Percentiles rank a stretch among this genome's conserved stretches.
Evolutionary conservation across 2,888 invertebrate genomes (phyloP).

Genomic region (Lasioglossum vierecki): DNA sequence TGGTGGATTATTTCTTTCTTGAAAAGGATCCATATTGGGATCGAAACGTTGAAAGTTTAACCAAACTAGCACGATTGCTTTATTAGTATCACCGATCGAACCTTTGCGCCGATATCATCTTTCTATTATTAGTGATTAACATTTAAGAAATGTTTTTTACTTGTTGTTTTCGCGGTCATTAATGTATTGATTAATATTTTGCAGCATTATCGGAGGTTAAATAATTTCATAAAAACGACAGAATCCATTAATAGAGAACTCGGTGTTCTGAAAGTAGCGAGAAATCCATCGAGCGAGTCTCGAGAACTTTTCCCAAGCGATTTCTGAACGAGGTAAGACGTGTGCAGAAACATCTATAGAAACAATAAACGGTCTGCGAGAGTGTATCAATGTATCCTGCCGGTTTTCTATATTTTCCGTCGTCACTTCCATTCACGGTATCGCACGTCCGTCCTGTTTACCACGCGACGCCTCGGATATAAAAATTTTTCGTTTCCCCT

Average conservation of each 20-base stretch:
- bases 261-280: not conserved
- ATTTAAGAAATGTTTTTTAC: too few species aligned
- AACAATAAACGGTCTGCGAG: slow-evolving; percentile 7
- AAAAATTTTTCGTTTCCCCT: slow-evolving; percentile 54
- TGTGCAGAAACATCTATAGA: not conserved
- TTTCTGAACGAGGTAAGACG: not conserved
- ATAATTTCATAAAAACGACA: too few species aligned
- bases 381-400: not conserved
- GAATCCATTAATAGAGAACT: not conserved
- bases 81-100: too few species aligned
- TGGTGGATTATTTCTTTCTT: too few species aligned
- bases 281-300: not conserved
- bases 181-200: not conserved
- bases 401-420: not conserved
- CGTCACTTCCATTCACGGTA: slow-evolving; percentile 18
- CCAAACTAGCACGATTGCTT: too few species aligned
- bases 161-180: not conserved
- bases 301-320: not conserved
- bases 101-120: too few species aligned
- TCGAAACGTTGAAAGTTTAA: too few species aligned
- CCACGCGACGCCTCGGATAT: slow-evolving; percentile 27
- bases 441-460: slow-evolving; percentile 45
- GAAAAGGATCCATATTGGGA: too few species aligned
- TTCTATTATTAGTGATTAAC: too few species aligned
- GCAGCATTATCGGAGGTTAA: too few species aligned